Base-by-base conservation (phyloP, 2,113 vertebrate genomes). In the Neolamprologus kungweensis region DNA sequence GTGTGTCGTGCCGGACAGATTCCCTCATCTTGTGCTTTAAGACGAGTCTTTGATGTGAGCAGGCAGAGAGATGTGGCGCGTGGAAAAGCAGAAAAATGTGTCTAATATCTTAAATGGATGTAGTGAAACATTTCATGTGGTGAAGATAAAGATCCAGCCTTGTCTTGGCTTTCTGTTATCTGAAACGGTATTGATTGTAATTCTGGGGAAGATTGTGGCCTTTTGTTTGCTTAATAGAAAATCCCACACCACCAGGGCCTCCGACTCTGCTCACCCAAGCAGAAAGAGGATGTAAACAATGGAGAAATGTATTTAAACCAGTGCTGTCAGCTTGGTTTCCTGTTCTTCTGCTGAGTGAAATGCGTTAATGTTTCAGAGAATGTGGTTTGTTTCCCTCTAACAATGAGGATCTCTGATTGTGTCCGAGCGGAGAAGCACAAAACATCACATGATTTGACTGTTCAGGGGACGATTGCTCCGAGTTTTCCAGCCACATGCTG, bases 171-270 rank as follows among this genome's bases (percentile, higher is more conserved):
- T 92, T 91, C 68, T 89, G 93, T 84, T 84, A 91, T 93, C 81
- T 82, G 92, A 92, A 63, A 87, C 81, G 0, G 7, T 88, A 95
- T 94, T 81, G 91, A 94, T 94, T 87, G 75, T 19, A 33, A 50
- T 47, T 78, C 45, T 45, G 12, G 53, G 80, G 80, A 47, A 81
- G 81, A 78, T 80, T 68, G 26, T 89, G 60, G 71, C 45, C 79
- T 47, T 80, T 75, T 60, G 26, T 85, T 68, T 50, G 73, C 26
- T 55, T 51, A 54, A 51, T 86, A 54, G 9, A 89, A 88, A 89
- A 82, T 50, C 37, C n/a, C 17, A 13, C 40, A 71, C 7, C 28
- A 9, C 5, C 68, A 47, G 68, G 63, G 19, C 63, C 12, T 26
- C 71, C 3, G 14, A 75, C 71, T 3, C 26, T 5, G 26, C 73